Evolutionary conservation across 1,140 invertebrate species (phyloP), one percentile per base, ranked within the genome.

Genomic region (Drosophila melanica): DNA sequence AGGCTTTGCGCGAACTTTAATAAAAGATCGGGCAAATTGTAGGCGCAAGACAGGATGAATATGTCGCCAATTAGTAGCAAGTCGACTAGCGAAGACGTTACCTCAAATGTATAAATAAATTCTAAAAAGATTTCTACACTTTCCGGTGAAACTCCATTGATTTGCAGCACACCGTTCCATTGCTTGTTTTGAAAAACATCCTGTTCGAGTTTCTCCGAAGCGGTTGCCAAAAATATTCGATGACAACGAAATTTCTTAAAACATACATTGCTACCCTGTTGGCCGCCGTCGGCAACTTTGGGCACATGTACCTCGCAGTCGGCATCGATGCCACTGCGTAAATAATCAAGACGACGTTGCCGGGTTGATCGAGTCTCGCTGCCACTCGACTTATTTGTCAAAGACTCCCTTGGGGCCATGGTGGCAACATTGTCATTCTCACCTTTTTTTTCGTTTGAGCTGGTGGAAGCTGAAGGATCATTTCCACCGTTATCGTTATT

Each of bases 111-210:
- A 16, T 82, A 82, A 7, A 81, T 81, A 14, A 68, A 82, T 50
- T 82, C 79, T 5, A 82, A 51, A 10, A 81, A 82, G 9, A 82
- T 68, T 62, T 78, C 78, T 0, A 82, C 79, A 58, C 78, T 77
- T n/a, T 82, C 75, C 1, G 78, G 66, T 0, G 79, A 77, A 3
- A 82, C 79, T 0, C 79, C 79, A 68, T 72, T 78, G 3, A 82
- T 81, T 44, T 78, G 75, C 0, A 82, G 63, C 3, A 82, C 63
- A 0, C 79, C 79, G 30, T 82, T 82, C 75, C 74, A 82, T 9
- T 78, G 51, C 0, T 48, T 65, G 3, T 81, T 82, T 9, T 77
- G 53, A 11, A 75, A 77, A 8, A 82, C 60, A 35, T 82, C 80
- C 42, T 72, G 63, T 11, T 82, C 80, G 10, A 82, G 62, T 44